Conservation (phyloP, 30 jellyfish, hydroid and myxozoan species). For the Aurelia aurita complex sp. Pacific region DNA sequence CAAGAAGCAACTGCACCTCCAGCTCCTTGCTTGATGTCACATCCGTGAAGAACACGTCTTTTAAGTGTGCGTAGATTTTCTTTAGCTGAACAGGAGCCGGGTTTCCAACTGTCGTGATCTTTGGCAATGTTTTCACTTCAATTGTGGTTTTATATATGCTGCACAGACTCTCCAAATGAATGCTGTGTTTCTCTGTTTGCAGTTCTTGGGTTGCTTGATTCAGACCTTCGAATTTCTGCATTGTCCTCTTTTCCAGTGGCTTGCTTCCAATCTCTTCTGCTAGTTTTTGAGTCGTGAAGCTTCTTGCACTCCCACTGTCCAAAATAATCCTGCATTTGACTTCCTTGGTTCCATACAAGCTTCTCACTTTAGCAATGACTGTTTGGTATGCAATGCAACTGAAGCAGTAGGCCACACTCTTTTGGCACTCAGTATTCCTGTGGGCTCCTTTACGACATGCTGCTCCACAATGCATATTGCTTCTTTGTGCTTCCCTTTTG, state of each 20-base stretch:
- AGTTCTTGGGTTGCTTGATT: slow-evolving; percentile 12
- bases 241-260: not conserved
- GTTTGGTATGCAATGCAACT: not conserved
- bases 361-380: not conserved
- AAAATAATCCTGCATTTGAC: slow-evolving; percentile 31
- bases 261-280: too few species aligned
- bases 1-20: too few species aligned
- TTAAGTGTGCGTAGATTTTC: slow-evolving; percentile 30
- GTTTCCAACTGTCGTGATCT: slow-evolving; percentile 52
- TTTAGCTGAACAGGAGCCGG: slow-evolving; percentile 48
- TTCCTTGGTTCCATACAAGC: not conserved
- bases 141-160: not conserved
- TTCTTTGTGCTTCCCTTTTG: too few species aligned
- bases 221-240: slow-evolving; percentile 44
- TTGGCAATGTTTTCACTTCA: slow-evolving; percentile 50
- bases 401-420: too few species aligned
- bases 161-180: slow-evolving; percentile 31
- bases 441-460: too few species aligned
- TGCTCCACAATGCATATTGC: too few species aligned
- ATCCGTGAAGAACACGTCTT: too few species aligned
- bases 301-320: slow-evolving; percentile 63
- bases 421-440: too few species aligned
- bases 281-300: too few species aligned
- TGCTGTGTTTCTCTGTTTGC: slow-evolving; percentile 37
- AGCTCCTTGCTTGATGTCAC: too few species aligned